Percentiles rank a stretch among this genome's conserved stretches.
These are phyloP conservation scores for Melanotaenia duboulayi DNA, from an alignment of 2,113 vertebrate species.

Conservation along the genomic window DNA sequence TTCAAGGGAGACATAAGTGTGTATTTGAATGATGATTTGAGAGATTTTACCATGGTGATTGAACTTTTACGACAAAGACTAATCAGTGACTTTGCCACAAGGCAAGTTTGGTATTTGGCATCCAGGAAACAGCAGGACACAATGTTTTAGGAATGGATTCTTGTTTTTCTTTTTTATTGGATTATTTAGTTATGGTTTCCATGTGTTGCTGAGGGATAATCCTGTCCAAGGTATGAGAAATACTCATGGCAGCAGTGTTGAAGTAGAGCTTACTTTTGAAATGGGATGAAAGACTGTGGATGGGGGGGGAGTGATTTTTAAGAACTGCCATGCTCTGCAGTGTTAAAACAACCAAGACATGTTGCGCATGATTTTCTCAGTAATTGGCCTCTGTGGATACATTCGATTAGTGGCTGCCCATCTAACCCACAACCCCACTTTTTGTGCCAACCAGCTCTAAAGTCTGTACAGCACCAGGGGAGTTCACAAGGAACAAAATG, in stretches of 20 bases:
- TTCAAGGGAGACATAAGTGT: background rate
- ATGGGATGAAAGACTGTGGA: constrained; percentile 23
- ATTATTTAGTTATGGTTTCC: constrained; percentile 39
- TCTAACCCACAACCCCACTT: constrained; percentile 27
- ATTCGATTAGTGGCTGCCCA: constrained; percentile 35
- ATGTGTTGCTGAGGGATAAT: constrained; percentile 37
- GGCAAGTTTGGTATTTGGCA: constrained; percentile 37
- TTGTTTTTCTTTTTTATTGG: constrained; percentile 42
- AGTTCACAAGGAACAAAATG: constrained; percentile 55
- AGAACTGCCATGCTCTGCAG: constrained; percentile 4
- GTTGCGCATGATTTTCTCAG: constrained; percentile 21
- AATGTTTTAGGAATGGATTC: constrained; percentile 26
- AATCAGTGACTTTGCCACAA: constrained; percentile 41
- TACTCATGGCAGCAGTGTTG: constrained; percentile 19
- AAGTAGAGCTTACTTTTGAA: constrained; percentile 29
- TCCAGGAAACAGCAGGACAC: constrained; percentile 40
- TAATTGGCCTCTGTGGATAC: constrained; percentile 46
- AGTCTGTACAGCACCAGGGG: constrained; percentile 26
- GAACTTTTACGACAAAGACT: constrained; percentile 25
- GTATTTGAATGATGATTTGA: constrained; percentile 13
- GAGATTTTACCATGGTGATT: constrained; percentile 17
- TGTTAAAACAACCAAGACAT: constrained; percentile 37
- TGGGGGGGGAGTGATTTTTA: background rate
- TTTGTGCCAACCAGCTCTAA: constrained; percentile 28
- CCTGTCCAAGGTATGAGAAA: constrained; percentile 27